phyloP scores from a whole-genome alignment of 1,140 invertebrate genomes.

The Anagrus nilaparvatae region DNA sequence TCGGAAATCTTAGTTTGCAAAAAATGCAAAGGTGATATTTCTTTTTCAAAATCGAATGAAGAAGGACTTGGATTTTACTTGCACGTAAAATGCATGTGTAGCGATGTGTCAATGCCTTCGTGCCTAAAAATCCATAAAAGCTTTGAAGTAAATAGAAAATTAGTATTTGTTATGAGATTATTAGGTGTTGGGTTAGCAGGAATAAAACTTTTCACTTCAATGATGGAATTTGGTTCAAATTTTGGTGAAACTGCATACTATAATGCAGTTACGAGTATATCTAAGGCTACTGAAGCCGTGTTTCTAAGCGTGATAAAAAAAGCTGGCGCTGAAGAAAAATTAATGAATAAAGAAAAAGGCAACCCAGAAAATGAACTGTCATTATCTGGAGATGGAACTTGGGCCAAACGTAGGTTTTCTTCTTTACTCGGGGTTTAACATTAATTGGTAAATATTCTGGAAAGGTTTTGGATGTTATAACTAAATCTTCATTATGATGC shows the following conservation, averaged over 20 bases:
- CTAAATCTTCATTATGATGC: no score
- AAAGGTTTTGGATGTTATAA: no score
- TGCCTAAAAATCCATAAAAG: constrained; percentile 10
- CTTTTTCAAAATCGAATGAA: constrained; percentile 7
- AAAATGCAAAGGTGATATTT: constrained; percentile 11
- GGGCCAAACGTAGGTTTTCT: constrained; percentile 4
- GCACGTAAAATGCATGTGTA: constrained; percentile 3
- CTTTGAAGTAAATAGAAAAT: constrained; percentile 13
- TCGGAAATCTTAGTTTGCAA: no score
- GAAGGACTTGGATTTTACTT: constrained; percentile 11
- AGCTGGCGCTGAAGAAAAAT: background rate
- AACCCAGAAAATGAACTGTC: background rate
- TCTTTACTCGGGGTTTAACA: no score
- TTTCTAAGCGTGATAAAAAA: constrained; percentile 2
- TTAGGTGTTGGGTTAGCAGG: constrained; percentile 10
- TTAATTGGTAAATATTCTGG: no score
- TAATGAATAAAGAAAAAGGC: background rate
- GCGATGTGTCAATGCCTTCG: constrained; percentile 3
- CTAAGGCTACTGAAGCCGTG: constrained; percentile 15
- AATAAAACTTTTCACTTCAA: constrained; percentile 14
- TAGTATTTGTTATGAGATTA: constrained; percentile 12
- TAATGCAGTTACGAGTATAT: constrained; percentile 11
- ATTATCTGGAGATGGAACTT: constrained; percentile 4
- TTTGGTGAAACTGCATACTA: constrained; percentile 8
- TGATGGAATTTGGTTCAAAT: constrained; percentile 10